Evolutionary conservation across 2,888 invertebrate species (phyloP).

Genomic region (Leptopterna dolabrata): DNA sequence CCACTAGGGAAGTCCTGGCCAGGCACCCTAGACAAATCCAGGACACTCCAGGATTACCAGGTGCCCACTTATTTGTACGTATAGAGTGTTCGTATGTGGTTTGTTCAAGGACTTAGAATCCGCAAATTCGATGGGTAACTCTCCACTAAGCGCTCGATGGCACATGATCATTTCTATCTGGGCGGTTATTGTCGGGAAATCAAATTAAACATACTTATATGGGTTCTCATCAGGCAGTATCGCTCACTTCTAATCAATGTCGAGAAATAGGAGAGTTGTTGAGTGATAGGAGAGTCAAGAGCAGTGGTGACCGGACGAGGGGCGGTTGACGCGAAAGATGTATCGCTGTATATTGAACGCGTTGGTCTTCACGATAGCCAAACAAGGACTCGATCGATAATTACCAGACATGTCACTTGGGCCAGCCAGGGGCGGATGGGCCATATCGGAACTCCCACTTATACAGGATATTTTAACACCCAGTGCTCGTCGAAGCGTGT

Average conservation of each 20-base stretch:
- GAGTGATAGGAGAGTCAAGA: neutral
- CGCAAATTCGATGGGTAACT: too few relatives aligned
- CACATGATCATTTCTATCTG: neutral
- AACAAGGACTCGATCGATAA: neutral
- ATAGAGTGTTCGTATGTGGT: too few relatives aligned
- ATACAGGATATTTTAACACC: neutral
- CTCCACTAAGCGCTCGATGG: neutral
- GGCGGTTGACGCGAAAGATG: neutral
- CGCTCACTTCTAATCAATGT: neutral
- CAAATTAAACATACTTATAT: neutral
- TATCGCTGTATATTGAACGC: neutral
- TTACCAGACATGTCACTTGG: neutral
- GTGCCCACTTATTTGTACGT: too few relatives aligned
- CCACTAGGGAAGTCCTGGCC: too few relatives aligned
- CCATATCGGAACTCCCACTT: neutral
- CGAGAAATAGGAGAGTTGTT: conserved; percentile 1
- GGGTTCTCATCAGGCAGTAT: neutral
- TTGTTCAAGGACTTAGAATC: too few relatives aligned
- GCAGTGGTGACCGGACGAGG: neutral
- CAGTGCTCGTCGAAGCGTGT: neutral
- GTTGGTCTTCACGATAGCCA: neutral
- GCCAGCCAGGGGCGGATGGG: neutral
- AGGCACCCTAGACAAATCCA: too few relatives aligned
- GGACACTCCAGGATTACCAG: too few relatives aligned
- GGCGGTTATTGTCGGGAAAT: neutral